These are phyloP conservation scores for Zosterops hypoxanthus DNA, from an alignment of 2,113 vertebrate genomes.

Conservation along the genomic window DNA sequence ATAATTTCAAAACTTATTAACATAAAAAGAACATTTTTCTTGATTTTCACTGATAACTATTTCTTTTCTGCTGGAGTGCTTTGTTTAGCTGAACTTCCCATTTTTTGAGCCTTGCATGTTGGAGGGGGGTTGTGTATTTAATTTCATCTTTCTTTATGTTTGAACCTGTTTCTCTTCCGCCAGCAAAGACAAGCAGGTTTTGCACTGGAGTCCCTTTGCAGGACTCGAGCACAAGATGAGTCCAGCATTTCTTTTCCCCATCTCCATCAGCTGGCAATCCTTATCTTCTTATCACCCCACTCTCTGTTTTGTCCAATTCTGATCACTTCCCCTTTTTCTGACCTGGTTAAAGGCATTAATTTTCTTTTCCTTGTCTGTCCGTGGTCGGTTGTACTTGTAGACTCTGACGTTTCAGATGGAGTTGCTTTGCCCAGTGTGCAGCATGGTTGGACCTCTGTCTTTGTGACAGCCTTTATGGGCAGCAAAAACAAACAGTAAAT, in stretches of 20 bases:
- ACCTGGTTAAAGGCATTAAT: neutral
- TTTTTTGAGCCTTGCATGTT: neutral
- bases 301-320: neutral
- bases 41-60: neutral
- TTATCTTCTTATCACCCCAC: neutral
- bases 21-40: neutral
- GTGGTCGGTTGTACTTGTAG: neutral
- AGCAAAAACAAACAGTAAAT: neutral
- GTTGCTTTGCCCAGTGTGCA: neutral
- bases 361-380: neutral
- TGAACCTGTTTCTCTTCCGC: neutral
- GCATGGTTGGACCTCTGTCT: neutral
- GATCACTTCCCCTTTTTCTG: neutral
- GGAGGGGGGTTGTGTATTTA: neutral
- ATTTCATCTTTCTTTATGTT: neutral
- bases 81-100: neutral
- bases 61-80: neutral
- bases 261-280: neutral
- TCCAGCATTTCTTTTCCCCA: neutral
- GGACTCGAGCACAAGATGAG: neutral
- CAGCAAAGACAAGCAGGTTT: neutral
- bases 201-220: rapidly evolving
- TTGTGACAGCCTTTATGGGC: neutral
- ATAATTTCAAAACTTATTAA: neutral
- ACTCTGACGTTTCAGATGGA: neutral